Evolutionary conservation across 2,888 invertebrate species (phyloP).

Genomic region (Hybos culiciformis): DNA sequence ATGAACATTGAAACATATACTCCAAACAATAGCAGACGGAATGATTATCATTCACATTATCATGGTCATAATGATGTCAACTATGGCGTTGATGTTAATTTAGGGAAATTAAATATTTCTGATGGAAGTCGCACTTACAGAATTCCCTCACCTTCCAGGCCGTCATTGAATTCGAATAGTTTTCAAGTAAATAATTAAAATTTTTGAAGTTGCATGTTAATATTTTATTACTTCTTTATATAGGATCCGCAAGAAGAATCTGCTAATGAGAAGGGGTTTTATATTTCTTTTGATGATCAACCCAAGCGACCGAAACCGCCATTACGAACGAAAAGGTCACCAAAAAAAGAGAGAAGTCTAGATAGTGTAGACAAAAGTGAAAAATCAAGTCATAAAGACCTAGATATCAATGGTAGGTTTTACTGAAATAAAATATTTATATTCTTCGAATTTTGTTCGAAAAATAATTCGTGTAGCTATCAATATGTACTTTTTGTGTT

Average conservation of each 20-base stretch:
- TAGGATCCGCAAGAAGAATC: conserved; percentile 36
- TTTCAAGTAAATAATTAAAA: conserved; percentile 40
- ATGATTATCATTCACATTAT: conserved; percentile 16
- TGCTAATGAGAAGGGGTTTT: conserved; percentile 69
- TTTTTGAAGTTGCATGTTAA: neutral
- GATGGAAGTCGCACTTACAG: conserved; percentile 80
- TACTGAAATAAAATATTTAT: neutral
- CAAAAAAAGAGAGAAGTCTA: conserved; percentile 52
- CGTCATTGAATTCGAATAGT: conserved; percentile 53
- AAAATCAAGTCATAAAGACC: conserved; percentile 34
- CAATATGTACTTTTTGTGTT: no score
- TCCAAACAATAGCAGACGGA: conserved; percentile 21
- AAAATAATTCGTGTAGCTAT: no score
- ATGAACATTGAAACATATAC: conserved; percentile 30
- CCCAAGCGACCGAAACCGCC: conserved; percentile 84
- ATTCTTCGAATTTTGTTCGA: neutral
- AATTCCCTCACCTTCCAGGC: conserved; percentile 76
- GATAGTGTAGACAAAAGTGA: conserved; percentile 30
- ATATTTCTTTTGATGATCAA: conserved; percentile 83
- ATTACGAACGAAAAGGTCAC: conserved; percentile 61
- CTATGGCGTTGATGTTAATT: conserved; percentile 47
- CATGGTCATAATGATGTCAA: conserved; percentile 15
- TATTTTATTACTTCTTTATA: conserved; percentile 15
- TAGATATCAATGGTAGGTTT: conserved; percentile 30
- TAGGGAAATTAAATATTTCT: conserved; percentile 67